Evolutionary conservation across 2,888 invertebrate genomes (phyloP).

Genomic region (Epistrophella euchroma): DNA sequence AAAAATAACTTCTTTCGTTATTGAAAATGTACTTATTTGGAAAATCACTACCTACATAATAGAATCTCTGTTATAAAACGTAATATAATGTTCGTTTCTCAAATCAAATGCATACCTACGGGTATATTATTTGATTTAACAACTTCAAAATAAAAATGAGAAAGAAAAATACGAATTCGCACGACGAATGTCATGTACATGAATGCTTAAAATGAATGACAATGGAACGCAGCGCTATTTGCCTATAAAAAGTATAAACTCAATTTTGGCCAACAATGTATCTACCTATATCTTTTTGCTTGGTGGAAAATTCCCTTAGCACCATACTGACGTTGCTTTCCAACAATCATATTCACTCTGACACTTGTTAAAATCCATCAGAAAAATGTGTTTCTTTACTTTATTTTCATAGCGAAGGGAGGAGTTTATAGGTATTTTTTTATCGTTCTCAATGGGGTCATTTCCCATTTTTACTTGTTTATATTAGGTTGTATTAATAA

Average conservation of each 20-base stretch:
- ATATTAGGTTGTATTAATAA: neutral
- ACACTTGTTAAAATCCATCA: slow-evolving; percentile 60
- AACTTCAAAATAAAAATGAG: neutral
- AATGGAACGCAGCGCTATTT: slow-evolving; percentile 37
- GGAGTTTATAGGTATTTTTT: slow-evolving; percentile 12
- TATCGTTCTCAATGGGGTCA: neutral
- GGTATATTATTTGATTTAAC: neutral
- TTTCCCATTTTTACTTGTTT: neutral
- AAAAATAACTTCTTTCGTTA: too few relatives aligned
- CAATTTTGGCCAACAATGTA: slow-evolving; percentile 35
- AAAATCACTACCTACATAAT: too few relatives aligned
- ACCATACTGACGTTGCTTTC: neutral
- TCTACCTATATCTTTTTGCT: too few relatives aligned
- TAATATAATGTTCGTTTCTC: too few relatives aligned
- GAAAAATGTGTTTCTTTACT: slow-evolving; percentile 46
- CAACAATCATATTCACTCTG: slow-evolving; percentile 41
- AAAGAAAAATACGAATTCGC: slow-evolving; percentile 5
- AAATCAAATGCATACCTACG: too few relatives aligned
- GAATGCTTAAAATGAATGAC: slow-evolving; percentile 8
- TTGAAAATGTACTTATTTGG: too few relatives aligned
- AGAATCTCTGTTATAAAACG: too few relatives aligned
- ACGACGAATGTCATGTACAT: slow-evolving; percentile 42
- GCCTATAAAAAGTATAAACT: slow-evolving; percentile 39
- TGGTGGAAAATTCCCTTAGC: slow-evolving; percentile 8
- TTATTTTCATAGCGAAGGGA: neutral